Base-by-base conservation (phyloP, 1,140 invertebrate genomes). In the Rhyacophila brunnea region DNA sequence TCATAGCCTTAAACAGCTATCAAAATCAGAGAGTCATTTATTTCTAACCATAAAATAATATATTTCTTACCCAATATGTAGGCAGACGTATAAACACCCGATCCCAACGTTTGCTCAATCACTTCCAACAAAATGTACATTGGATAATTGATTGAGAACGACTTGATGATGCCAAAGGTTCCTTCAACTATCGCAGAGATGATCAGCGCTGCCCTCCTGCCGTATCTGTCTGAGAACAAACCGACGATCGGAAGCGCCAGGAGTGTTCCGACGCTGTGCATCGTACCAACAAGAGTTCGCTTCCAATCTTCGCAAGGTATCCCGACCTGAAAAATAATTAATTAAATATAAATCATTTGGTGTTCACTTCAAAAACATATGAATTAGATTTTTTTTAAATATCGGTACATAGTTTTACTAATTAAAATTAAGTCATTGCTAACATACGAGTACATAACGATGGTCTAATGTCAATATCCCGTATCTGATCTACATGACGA, bases 261-360 rank as follows among this genome's bases (percentile, higher is more conserved):
- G 48, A 90, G 82, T 38, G 86, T 85, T n/a, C 87, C 88, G 35
- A 87, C 68, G 40, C 84, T 88, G 44, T 87, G 85, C 20, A 88
- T 79, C 1, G 87, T 88, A 5, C 88, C 88, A 6, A 89, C 83
- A 36, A 87, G 70, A 0, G 86, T 82, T 11, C 88, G 71, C 64
- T 83, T 85, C 86, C 87, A 90, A 66, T 83, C 78, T 62, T 87
- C 70, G 42, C 75, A 77, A 0, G 67, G 70, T 49, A 78, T 64
- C 10, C 64, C 65, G 45, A 75, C 72, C 75, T 78, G 66, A n/a
- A 72, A 70, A 14, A 7, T 28, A 28, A 28, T 28, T n/a, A n/a
- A n/a, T n/a, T n/a, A n/a, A n/a, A n/a, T n/a, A n/a, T n/a, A n/a
- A n/a, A n/a, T n/a, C n/a, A n/a, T n/a, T n/a, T n/a, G n/a, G n/a